Conservation (phyloP, 1,140 invertebrate genomes). For the Drosophila melanica region DNA sequence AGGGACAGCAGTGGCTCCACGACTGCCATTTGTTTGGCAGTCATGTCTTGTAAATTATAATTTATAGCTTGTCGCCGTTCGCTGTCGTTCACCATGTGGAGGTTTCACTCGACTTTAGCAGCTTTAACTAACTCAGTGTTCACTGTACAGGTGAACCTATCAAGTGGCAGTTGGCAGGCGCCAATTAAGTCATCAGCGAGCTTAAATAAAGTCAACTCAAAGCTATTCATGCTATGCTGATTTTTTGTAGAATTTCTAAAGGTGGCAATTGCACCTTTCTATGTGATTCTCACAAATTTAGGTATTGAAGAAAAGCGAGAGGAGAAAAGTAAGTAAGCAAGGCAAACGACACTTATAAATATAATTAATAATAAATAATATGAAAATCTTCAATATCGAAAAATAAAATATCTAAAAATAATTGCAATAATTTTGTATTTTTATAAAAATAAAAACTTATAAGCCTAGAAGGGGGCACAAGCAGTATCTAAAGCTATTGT, state of each 20-base stretch:
- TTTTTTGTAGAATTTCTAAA: too few relatives aligned
- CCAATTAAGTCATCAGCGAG: constrained; percentile 3
- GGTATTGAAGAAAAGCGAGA: background rate
- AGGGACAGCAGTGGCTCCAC: constrained; percentile 30
- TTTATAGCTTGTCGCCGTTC: constrained; percentile 62
- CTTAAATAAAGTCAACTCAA: background rate
- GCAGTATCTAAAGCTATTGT: constrained; percentile 22
- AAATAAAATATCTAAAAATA: too few relatives aligned
- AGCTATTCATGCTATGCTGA: too few relatives aligned
- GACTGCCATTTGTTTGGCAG: constrained; percentile 59
- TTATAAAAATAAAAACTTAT: background rate
- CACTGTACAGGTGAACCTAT: constrained; percentile 1
- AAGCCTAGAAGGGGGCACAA: background rate
- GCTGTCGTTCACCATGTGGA: constrained; percentile 2
- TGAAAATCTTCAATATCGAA: too few relatives aligned
- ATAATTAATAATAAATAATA: too few relatives aligned
- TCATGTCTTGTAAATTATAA: constrained; percentile 79
- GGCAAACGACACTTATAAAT: too few relatives aligned
- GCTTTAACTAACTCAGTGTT: constrained; percentile 12
- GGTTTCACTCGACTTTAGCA: constrained; percentile 10
- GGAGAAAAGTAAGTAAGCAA: too few relatives aligned
- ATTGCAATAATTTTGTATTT: too few relatives aligned
- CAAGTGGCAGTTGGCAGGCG: background rate
- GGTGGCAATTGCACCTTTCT: too few relatives aligned
- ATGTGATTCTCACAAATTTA: background rate